Conservation (phyloP, 1,140 invertebrate species). For the Galendromus occidentalis region DNA sequence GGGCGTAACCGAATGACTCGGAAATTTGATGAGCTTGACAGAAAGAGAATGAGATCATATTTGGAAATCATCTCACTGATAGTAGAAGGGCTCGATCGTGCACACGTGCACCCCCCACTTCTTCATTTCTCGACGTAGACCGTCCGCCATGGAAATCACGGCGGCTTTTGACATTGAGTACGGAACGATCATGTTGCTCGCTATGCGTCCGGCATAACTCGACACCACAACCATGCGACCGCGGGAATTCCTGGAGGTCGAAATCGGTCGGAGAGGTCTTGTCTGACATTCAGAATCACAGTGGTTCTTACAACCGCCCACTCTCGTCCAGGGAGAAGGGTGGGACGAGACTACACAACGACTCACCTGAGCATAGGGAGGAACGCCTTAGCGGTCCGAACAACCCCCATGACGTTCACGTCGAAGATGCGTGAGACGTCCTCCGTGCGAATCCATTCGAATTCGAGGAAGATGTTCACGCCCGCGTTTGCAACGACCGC, state of each 20-base stretch:
- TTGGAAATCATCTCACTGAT: conserved; percentile 25
- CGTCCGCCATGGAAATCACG: conserved; percentile 15
- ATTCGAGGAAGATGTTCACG: conserved; percentile 26
- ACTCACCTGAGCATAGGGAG: conserved; percentile 15
- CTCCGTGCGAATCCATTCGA: conserved; percentile 23
- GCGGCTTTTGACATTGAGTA: conserved; percentile 19
- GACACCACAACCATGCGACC: conserved; percentile 19
- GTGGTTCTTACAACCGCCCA: too few species aligned
- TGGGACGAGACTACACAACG: not conserved
- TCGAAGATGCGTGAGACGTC: conserved; percentile 15
- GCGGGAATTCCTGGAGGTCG: not conserved
- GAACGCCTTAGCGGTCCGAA: conserved; percentile 15
- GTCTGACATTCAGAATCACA: too few species aligned
- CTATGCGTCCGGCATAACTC: conserved; percentile 16
- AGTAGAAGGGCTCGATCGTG: conserved; percentile 32
- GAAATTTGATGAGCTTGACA: not conserved
- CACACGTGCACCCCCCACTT: conserved; percentile 24
- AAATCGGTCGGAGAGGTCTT: too few species aligned
- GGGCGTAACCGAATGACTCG: not conserved
- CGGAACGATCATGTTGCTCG: not conserved
- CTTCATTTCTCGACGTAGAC: conserved; percentile 14
- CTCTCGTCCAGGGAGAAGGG: too few species aligned
- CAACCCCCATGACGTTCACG: conserved; percentile 17
- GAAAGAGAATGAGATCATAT: not conserved
- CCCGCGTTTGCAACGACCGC: conserved; percentile 29